A percentile compares a stretch with the other conserved stretches of the same genome.
Evolutionary conservation across 2,113 vertebrate species (phyloP).

Genomic region (Cavia aperea): DNA sequence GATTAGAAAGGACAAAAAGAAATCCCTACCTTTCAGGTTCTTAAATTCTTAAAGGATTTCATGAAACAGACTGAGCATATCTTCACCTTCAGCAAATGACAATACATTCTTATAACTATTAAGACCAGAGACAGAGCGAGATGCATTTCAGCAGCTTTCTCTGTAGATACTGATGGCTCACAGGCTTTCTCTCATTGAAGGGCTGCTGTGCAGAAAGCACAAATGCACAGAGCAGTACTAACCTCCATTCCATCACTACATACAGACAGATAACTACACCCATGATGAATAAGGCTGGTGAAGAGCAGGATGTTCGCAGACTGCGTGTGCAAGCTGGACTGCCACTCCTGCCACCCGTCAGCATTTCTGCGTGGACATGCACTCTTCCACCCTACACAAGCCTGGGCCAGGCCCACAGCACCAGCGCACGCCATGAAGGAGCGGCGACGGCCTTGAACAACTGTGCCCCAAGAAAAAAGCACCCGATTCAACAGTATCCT

Average conservation of each 20-base stretch:
- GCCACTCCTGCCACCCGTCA: neutral
- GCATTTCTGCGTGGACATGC: neutral
- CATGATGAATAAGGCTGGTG: neutral
- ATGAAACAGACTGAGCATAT: conserved; percentile 16
- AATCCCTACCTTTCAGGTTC: neutral
- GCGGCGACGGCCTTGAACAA: neutral
- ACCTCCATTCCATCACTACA: neutral
- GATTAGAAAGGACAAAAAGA: conserved; percentile 4
- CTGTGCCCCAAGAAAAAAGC: neutral
- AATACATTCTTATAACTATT: neutral
- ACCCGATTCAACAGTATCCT: neutral
- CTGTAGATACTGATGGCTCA: neutral
- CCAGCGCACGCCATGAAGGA: neutral
- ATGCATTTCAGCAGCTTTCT: neutral
- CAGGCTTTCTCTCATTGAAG: neutral
- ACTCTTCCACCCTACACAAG: neutral
- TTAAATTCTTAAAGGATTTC: conserved; percentile 1
- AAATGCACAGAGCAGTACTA: neutral
- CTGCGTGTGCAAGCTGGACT: neutral
- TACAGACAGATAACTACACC: neutral
- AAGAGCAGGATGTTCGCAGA: neutral
- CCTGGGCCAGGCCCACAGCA: neutral
- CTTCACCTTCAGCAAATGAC: neutral
- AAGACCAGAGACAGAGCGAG: neutral
- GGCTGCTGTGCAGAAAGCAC: neutral